Percentiles rank a stretch among this genome's conserved stretches.
These are phyloP conservation scores for Apamea sordens DNA, from an alignment of 2,888 invertebrate genomes.

Conservation along the genomic window DNA sequence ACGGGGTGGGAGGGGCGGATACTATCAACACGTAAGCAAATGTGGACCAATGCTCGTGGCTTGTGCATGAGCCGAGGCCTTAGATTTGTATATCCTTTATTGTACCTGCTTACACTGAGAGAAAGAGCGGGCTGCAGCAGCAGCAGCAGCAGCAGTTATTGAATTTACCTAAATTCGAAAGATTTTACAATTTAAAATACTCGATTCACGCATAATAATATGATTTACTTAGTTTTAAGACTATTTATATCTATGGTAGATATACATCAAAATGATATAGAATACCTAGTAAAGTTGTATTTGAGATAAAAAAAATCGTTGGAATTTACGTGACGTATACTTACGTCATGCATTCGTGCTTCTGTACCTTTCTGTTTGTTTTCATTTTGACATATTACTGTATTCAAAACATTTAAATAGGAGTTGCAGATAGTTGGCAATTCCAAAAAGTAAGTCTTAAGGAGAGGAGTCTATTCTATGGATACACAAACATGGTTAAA, in stretches of 20 bases:
- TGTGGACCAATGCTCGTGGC: background rate
- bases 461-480: background rate
- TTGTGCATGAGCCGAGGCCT: background rate
- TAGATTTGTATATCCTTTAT: background rate
- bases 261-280: too few relatives aligned
- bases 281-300: too few relatives aligned
- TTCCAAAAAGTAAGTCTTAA: background rate
- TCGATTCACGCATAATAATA: too few relatives aligned
- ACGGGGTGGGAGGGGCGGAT: background rate
- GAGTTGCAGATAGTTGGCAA: background rate
- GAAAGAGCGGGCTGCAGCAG: background rate
- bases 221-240: too few relatives aligned
- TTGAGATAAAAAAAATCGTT: too few relatives aligned
- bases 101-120: background rate
- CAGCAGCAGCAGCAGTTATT: too few relatives aligned
- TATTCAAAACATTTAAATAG: background rate
- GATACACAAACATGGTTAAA: background rate
- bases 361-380: too few relatives aligned
- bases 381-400: too few relatives aligned
- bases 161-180: background rate
- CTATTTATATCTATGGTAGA: too few relatives aligned
- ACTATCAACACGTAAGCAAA: background rate
- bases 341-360: too few relatives aligned
- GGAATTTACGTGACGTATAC: too few relatives aligned
- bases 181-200: background rate